These are phyloP conservation scores for Barnardius zonarius DNA, from an alignment of 2,113 vertebrate genomes.

Conservation along the genomic window DNA sequence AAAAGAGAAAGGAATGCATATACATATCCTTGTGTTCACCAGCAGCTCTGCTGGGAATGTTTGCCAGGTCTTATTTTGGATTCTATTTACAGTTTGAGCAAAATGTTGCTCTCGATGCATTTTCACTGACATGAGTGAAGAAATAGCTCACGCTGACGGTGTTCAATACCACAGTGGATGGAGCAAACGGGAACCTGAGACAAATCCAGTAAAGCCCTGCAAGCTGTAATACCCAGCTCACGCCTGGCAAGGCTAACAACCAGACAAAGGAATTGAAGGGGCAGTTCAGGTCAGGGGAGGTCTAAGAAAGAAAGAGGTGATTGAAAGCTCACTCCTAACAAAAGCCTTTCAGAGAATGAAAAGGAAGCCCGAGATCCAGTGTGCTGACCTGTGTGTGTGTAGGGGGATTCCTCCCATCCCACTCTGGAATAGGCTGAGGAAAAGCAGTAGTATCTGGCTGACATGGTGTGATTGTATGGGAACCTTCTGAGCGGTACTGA, in stretches of 20 bases:
- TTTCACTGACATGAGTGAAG: conserved; percentile 22
- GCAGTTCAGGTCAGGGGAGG: background rate
- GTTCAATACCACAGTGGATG: background rate
- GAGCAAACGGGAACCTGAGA: background rate
- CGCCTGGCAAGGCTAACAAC: background rate
- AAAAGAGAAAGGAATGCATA: background rate
- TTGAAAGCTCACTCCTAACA: background rate
- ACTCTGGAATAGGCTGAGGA: background rate
- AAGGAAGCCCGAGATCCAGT: background rate
- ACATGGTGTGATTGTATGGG: background rate
- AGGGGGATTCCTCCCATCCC: background rate
- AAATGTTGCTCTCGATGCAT: conserved; percentile 18
- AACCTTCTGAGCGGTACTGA: background rate
- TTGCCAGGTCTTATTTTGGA: conserved; percentile 39
- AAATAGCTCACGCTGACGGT: background rate
- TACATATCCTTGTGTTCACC: background rate
- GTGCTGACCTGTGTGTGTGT: background rate
- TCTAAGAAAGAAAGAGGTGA: background rate
- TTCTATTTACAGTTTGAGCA: conserved; percentile 38
- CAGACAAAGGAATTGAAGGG: background rate
- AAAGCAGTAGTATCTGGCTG: background rate
- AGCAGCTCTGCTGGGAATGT: background rate
- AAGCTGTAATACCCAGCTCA: background rate
- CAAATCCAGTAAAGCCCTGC: background rate
- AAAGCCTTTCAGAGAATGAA: background rate